Percentiles rank a stretch among this genome's conserved stretches.
Conservation (phyloP, 2,797 vertebrate species). For the Etheostoma nigrum region DNA sequence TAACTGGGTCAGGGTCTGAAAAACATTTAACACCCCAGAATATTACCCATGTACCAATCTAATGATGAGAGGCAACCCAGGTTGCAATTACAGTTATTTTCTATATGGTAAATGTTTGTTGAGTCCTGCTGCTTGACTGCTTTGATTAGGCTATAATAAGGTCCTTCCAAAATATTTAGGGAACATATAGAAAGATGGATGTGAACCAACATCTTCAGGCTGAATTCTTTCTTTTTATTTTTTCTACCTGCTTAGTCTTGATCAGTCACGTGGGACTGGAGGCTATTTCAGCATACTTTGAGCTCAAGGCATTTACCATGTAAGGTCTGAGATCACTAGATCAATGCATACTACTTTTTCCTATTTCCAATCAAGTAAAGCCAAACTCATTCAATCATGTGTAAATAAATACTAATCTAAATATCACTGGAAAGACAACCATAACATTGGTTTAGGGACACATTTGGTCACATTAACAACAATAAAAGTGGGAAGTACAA, state of each 20-base stretch:
- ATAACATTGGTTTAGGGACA: no score
- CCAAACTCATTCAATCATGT: no score
- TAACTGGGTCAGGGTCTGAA: slow-evolving; percentile 50
- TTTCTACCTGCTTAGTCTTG: neutral
- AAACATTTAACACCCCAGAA: slow-evolving; percentile 20
- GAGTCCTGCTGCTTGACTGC: neutral
- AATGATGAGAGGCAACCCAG: neutral
- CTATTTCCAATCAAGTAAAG: no score
- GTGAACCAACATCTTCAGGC: neutral
- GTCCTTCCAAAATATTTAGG: neutral
- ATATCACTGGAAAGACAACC: neutral
- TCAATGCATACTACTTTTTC: no score
- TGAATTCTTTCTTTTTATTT: neutral
- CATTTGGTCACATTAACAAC: neutral
- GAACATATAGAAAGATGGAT: neutral
- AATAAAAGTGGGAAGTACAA: no score
- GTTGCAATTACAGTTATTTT: neutral
- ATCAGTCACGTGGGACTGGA: no score
- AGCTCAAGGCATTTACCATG: no score
- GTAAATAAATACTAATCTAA: neutral
- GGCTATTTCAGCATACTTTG: no score
- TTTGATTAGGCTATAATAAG: no score
- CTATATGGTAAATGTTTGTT: neutral
- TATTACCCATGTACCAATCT: neutral
- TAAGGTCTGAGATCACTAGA: no score